phyloP scores from a whole-genome alignment of 2,797 vertebrate genomes.

The Sternotherus odoratus region DNA sequence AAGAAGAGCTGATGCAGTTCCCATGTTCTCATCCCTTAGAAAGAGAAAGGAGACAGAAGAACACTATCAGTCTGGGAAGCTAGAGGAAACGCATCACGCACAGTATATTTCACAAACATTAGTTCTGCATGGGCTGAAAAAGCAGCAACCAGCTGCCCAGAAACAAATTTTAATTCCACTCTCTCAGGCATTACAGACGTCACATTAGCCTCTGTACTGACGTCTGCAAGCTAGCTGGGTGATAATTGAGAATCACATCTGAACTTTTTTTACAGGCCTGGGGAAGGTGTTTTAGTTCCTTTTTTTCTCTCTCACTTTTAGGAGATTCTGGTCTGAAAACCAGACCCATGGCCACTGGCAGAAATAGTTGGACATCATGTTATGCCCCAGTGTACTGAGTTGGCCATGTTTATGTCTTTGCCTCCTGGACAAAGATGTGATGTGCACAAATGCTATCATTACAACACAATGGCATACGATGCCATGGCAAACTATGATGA shows the following conservation, averaged over 20 bases:
- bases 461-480: neutral
- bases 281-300: neutral
- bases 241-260: neutral
- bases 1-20: neutral
- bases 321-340: neutral
- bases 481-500: neutral
- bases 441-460: neutral
- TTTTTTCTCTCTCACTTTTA: neutral
- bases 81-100: neutral
- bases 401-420: neutral
- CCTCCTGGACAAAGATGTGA: rapidly evolving
- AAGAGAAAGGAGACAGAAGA: neutral
- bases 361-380: neutral
- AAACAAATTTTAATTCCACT: neutral
- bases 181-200: neutral
- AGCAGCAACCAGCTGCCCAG: neutral
- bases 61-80: neutral
- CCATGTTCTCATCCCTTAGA: slow-evolving; percentile 12
- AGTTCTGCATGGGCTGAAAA: neutral
- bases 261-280: neutral
- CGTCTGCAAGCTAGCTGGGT: neutral
- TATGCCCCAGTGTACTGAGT: neutral
- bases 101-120: slow-evolving; percentile 5
- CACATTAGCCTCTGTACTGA: neutral
- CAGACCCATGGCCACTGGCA: neutral